Base-by-base conservation (phyloP, 2,888 invertebrate species). In the Drosophila falleni region DNA sequence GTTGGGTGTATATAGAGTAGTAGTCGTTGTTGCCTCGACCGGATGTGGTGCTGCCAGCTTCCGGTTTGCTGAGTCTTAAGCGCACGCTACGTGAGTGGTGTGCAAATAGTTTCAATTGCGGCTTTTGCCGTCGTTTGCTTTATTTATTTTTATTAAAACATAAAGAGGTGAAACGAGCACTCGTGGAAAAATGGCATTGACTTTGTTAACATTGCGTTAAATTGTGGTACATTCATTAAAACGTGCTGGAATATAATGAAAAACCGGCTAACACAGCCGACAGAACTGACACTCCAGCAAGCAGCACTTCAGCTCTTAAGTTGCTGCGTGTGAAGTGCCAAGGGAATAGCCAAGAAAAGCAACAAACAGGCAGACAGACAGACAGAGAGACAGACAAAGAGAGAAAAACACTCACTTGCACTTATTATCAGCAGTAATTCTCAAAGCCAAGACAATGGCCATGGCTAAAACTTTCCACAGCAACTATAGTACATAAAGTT, bases 91-190 rank as follows among this genome's bases (percentile, higher is more conserved):
- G 86, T 87, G 86, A 87, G 86, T 88, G 86, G 84, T 88, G 86
- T 87, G 86, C 89, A 89, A 87, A 87, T 87, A 87, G 89, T 87
- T 87, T 87, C 89, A 87, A 87, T 89, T 87, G 86, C 86, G 89
- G 89, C 89, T 89, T 89, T 74, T 72, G 82, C 86, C 86, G 68
- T 63, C 89, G 89, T 83, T 88, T 89, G 89, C 83, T 86, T 87
- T 87, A 89, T 87, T 89, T 87, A 87, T 87, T 89, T 85, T 88
- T 89, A 87, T 87, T 89, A 87, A 87, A 87, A 88, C 89, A 89
- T 87, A 89, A 89, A 87, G 87, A 89, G 72, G 80, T 68, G 80
- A 74, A 70, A 81, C 74, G 71, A 71, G 69, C 69, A 68, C 64
- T 72, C 71, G 56, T 71, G 50, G 49, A 66, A 62, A 83, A 86